phyloP scores from a whole-genome alignment of 2,113 vertebrate species.

The Anolis sagrei region DNA sequence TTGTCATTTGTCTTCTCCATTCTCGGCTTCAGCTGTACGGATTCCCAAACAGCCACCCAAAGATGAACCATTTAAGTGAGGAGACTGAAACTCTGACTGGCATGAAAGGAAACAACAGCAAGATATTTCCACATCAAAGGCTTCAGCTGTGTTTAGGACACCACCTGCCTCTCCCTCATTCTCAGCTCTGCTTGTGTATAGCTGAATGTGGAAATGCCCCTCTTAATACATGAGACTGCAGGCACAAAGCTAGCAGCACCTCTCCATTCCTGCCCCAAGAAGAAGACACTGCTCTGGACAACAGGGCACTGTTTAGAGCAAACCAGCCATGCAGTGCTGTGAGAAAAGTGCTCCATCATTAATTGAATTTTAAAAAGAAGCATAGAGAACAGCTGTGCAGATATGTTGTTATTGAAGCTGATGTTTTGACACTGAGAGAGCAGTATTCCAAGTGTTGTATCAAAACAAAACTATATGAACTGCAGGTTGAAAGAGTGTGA shows the following conservation, averaged over 20 bases:
- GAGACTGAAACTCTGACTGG: conserved; percentile 40
- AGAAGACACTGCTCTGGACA: not conserved
- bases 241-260: conserved; percentile 2
- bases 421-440: not conserved
- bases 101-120: conserved; percentile 45
- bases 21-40: conserved; percentile 19
- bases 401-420: not conserved
- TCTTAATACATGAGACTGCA: conserved; percentile 15
- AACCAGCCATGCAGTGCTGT: not conserved
- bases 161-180: conserved; percentile 32
- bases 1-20: not conserved
- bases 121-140: conserved; percentile 40
- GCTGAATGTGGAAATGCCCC: conserved; percentile 35
- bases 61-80: conserved; percentile 40
- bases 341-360: not conserved
- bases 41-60: conserved; percentile 34
- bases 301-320: not conserved
- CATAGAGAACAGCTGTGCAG: conserved; percentile 1
- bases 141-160: conserved; percentile 40
- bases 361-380: conserved; percentile 1
- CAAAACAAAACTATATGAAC: not conserved
- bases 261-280: not conserved
- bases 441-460: not conserved
- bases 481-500: not conserved
- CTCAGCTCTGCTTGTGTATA: conserved; percentile 14